Evolutionary conservation across 2,113 vertebrate species (phyloP).

Genomic region (Triplophysa rosa): DNA sequence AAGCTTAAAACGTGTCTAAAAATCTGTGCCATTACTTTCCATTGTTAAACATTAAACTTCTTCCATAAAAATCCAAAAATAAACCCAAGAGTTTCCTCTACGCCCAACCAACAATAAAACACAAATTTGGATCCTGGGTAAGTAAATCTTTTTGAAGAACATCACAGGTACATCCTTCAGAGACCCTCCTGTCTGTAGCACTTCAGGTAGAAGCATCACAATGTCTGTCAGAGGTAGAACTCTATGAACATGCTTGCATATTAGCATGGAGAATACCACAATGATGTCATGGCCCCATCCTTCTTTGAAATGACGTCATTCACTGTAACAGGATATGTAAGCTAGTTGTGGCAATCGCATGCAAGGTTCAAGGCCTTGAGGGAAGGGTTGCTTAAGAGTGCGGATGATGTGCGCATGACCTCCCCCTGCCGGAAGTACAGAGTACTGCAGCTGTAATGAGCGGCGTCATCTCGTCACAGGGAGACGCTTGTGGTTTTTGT

Average conservation of each 20-base stretch:
- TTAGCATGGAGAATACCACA: slow-evolving; percentile 7
- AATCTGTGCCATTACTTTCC: too few species aligned
- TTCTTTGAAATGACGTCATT: slow-evolving; percentile 11
- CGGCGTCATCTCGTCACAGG: neutral
- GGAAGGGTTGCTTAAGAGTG: neutral
- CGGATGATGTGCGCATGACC: neutral
- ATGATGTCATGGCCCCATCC: neutral
- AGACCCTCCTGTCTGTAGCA: neutral
- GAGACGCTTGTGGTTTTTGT: neutral
- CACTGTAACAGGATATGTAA: neutral
- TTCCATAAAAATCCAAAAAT: neutral
- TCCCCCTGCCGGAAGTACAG: neutral
- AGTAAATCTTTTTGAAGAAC: neutral
- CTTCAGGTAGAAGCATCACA: slow-evolving; percentile 11
- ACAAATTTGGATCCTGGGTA: neutral
- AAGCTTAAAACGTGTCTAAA: neutral
- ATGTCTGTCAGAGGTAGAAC: slow-evolving; percentile 37
- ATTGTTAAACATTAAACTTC: neutral
- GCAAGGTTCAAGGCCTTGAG: slow-evolving; percentile 13
- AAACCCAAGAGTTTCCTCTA: too few species aligned
- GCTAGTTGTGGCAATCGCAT: slow-evolving; percentile 12
- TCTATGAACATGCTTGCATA: slow-evolving; percentile 40
- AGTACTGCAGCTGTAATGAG: slow-evolving; percentile 11
- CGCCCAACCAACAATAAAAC: neutral
- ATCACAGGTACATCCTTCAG: slow-evolving; percentile 18